Percentiles rank a stretch among this genome's conserved stretches.
Evolutionary conservation across 2,888 invertebrate genomes (phyloP).

Genomic region (Lasioglossum figueresi): DNA sequence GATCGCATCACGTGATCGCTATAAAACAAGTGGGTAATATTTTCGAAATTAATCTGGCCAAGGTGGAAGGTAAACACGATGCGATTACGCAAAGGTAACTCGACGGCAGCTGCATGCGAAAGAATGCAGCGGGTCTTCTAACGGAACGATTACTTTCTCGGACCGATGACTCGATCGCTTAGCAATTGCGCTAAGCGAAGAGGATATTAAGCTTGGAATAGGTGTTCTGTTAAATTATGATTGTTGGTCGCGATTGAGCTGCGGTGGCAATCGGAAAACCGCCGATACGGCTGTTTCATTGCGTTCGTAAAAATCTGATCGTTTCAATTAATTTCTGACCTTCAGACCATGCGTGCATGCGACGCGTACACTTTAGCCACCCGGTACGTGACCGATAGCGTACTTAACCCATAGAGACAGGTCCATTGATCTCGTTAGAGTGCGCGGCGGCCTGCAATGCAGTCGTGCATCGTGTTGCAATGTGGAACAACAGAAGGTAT

Average conservation of each 20-base stretch:
- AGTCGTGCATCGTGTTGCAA: slow-evolving; percentile 56
- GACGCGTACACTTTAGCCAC: neutral
- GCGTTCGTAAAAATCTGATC: neutral
- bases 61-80: neutral
- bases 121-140: neutral
- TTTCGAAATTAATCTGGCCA: slow-evolving; percentile 7
- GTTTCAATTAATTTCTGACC: neutral
- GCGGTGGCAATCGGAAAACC: neutral
- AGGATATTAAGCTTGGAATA: neutral
- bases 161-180: slow-evolving; percentile 5
- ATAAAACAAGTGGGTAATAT: neutral
- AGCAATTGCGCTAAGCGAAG: neutral
- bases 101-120: neutral
- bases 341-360: neutral
- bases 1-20: neutral
- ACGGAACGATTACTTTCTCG: slow-evolving; percentile 22
- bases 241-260: neutral
- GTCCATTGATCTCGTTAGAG: slow-evolving; percentile 72
- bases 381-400: slow-evolving; percentile 15
- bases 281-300: neutral
- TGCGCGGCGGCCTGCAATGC: slow-evolving; percentile 46
- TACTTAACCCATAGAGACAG: slow-evolving; percentile 63
- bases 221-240: neutral
- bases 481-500: slow-evolving; percentile 57
- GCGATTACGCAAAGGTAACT: neutral